Evolutionary conservation across 2,797 vertebrate species (phyloP), one percentile per base, ranked within the genome.

Genomic region (Helostoma temminkii): DNA sequence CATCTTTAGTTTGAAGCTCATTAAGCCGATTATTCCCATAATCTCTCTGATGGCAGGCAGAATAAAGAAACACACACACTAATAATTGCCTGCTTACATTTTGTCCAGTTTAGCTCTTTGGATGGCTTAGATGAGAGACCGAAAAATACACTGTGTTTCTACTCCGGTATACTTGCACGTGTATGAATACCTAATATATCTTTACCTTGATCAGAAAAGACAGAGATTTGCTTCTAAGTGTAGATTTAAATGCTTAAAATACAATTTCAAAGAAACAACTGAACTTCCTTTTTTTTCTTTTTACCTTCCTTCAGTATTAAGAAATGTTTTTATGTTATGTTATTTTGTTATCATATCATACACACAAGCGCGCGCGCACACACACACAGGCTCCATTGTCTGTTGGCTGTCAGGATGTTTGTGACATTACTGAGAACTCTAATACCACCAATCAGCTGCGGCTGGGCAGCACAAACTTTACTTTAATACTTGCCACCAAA

Each of bases 361-460:
- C 21, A 59, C 47, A 54, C 50, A 39, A 48, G 28, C 49, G 28
- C 53, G 28, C 49, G 28, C 34, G 34, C 61, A 34, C 63, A 45
- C 26, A 19, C 26, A 60, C 62, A 37, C 57, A 39, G 45, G 49
- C 25, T 36, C 64, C 46, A 74, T 61, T 78, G 42, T 84, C 73
- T 67, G 67, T 82, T 64, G 68, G 58, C 89, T 84, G 92, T 93
- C 89, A 92, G 41, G 81, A 66, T 85, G 91, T 82, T 90, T 74
- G 83, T 93, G 92, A 91, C 92, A 91, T 91, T 86, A 90, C 89
- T 94, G 92, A 89, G 94, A 93, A 93, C 91, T 89, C 92, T 94
- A 88, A 95, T 94, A 93, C 87, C 72, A 71, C 95, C 95, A 96
- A 96, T 96, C 92, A 93, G 94, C 92, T 93, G 92, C 82, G 85